These are phyloP conservation scores for Chelonus formosanus DNA, from an alignment of 2,888 invertebrate genomes.

Conservation along the genomic window DNA sequence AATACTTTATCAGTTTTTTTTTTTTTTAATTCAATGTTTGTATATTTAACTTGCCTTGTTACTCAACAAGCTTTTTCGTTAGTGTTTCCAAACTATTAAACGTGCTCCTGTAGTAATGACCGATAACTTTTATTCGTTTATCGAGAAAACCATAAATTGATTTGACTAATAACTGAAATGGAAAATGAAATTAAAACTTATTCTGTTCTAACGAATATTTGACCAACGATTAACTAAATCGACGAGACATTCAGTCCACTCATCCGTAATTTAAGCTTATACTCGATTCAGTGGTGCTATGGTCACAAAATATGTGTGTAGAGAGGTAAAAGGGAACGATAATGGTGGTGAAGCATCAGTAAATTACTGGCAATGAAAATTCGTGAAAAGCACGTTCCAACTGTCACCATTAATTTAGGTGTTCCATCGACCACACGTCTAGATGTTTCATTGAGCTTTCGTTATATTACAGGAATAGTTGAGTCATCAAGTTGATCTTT, in stretches of 20 bases:
- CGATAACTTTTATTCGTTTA: background rate
- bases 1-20: too few relatives aligned
- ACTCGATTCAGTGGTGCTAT: background rate
- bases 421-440: background rate
- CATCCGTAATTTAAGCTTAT: constrained; percentile 3
- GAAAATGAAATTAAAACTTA: constrained; percentile 4
- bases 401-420: constrained; percentile 22
- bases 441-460: background rate
- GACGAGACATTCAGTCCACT: constrained; percentile 29
- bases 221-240: constrained; percentile 27
- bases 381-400: constrained; percentile 21
- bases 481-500: constrained; percentile 17
- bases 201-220: constrained; percentile 15
- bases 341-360: constrained; percentile 9
- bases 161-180: background rate
- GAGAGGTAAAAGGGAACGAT: background rate
- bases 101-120: too few relatives aligned
- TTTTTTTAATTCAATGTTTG: too few relatives aligned
- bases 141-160: background rate
- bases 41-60: too few relatives aligned
- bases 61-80: too few relatives aligned
- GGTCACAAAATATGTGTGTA: background rate
- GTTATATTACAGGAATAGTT: background rate
- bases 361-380: constrained; percentile 20
- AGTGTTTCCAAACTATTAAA: too few relatives aligned